Evolutionary conservation across 2,113 vertebrate genomes (phyloP), one percentile per base, ranked within the genome.

Genomic region (Zosterops hypoxanthus): DNA sequence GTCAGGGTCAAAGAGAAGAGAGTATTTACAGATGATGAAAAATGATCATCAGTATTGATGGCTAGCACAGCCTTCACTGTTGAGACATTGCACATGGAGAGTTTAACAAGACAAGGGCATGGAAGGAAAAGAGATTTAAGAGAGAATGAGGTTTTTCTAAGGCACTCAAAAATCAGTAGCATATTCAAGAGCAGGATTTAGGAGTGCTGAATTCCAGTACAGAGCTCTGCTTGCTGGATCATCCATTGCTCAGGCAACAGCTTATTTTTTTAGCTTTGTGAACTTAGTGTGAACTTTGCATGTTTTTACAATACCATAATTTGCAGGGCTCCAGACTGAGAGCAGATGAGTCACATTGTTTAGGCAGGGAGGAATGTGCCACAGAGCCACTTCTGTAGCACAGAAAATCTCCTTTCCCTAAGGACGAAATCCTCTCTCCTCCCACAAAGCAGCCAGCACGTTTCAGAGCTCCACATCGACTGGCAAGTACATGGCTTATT

Each of bases 341-440:
- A 93, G 88, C 82, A 97, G 82, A 97, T 97, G 94, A 97, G 72
- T 96, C 96, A 96, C 69, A 75, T 96, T 88, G 77, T 94, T 97
- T 97, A 95, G 72, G 85, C 90, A 96, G 82, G 75, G 60, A 95
- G 94, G 76, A 89, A 88, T 95, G 90, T 93, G 92, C 72, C 94
- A 90, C 82, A 94, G 70, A 95, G 86, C 76, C 82, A 86, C 88
- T 95, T 93, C 92, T 96, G 72, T 49, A 92, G 82, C 72, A 68
- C 57, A 60, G 88, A 95, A 96, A 92, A 94, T 95, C 92, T 96
- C 86, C 82, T 68, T 70, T 90, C 92, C 92, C 86, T 34, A 65
- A 90, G 92, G 93, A 97, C 5, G 3, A 95, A 93, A 96, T 95
- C 90, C 83, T 88, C 64, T 88, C 86, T 92, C 81, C 88, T 96